Percentiles rank a stretch among this genome's conserved stretches.
These are phyloP conservation scores for Hemibagrus guttatus DNA, from an alignment of 2,797 vertebrate genomes.

Conservation along the genomic window DNA sequence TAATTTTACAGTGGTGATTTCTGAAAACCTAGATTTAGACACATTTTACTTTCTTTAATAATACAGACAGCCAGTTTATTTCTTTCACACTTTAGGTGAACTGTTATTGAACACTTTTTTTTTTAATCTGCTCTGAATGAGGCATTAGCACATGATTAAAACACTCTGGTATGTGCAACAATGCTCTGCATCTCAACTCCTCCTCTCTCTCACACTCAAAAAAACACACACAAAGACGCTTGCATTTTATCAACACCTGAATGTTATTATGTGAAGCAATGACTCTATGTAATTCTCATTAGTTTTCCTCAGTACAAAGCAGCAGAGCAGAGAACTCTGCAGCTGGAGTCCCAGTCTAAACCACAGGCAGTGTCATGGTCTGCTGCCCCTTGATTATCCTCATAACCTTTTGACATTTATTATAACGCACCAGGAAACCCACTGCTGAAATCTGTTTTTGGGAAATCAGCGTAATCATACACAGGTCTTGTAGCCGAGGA, in stretches of 20 bases:
- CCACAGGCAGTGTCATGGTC: constrained; percentile 36
- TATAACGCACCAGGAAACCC: constrained; percentile 31
- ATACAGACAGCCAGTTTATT: background rate
- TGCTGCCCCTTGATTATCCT: constrained; percentile 47
- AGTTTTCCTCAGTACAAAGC: constrained; percentile 37
- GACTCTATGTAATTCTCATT: constrained; percentile 40
- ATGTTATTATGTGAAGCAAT: constrained; percentile 34
- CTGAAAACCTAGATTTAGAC: constrained; percentile 45
- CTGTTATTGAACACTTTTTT: background rate
- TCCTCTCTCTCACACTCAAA: background rate
- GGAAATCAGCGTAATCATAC: constrained; percentile 25
- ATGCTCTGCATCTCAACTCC: background rate
- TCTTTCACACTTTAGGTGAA: background rate
- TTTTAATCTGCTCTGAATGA: constrained; percentile 12
- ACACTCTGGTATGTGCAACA: background rate
- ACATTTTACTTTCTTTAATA: background rate
- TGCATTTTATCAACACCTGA: constrained; percentile 36
- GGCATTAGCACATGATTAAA: constrained; percentile 25
- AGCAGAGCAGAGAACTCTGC: constrained; percentile 33
- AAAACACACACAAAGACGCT: constrained; percentile 21
- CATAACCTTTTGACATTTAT: constrained; percentile 50
- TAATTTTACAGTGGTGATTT: background rate
- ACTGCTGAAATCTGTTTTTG: constrained; percentile 6
- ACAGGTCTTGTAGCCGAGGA: background rate
- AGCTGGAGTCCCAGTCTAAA: constrained; percentile 41